Conservation (phyloP, 2,888 invertebrate species). For the Rhaphigaster nebulosa region DNA sequence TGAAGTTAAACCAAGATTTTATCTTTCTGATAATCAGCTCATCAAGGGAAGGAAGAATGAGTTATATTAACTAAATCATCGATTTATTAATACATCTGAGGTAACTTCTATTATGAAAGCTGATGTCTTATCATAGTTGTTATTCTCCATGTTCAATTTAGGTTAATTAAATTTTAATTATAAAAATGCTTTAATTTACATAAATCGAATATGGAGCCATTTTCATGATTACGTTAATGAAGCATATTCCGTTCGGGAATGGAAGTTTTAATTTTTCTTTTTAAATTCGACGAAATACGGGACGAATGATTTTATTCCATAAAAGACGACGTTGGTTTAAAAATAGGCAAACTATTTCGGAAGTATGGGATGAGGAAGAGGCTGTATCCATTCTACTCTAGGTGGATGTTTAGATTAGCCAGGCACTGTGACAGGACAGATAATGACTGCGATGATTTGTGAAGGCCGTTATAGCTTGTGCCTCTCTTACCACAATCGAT, state of each 20-base stretch:
- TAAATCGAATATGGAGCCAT: too few relatives aligned
- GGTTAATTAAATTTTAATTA: too few relatives aligned
- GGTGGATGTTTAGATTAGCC: constrained; percentile 17
- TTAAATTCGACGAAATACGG: not conserved
- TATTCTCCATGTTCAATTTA: too few relatives aligned
- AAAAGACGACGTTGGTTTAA: not conserved
- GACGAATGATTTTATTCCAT: not conserved
- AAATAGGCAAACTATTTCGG: constrained; percentile 1
- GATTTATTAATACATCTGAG: too few relatives aligned
- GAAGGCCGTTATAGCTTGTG: constrained; percentile 26
- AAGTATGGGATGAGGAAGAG: constrained; percentile 23
- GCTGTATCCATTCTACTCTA: not conserved
- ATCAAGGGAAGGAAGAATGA: too few relatives aligned
- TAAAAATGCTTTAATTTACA: too few relatives aligned
- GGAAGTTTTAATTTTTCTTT: not conserved
- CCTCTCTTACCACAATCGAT: constrained; percentile 7
- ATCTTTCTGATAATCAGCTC: too few relatives aligned
- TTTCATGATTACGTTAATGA: not conserved
- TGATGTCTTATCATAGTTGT: too few relatives aligned
- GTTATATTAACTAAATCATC: too few relatives aligned
- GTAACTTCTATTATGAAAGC: too few relatives aligned
- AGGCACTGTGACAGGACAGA: not conserved
- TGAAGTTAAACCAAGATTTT: too few relatives aligned
- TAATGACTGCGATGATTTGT: constrained; percentile 40
- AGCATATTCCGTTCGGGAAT: not conserved